These are phyloP conservation scores for Nomada flava DNA, from an alignment of 2,888 invertebrate genomes.

Conservation along the genomic window DNA sequence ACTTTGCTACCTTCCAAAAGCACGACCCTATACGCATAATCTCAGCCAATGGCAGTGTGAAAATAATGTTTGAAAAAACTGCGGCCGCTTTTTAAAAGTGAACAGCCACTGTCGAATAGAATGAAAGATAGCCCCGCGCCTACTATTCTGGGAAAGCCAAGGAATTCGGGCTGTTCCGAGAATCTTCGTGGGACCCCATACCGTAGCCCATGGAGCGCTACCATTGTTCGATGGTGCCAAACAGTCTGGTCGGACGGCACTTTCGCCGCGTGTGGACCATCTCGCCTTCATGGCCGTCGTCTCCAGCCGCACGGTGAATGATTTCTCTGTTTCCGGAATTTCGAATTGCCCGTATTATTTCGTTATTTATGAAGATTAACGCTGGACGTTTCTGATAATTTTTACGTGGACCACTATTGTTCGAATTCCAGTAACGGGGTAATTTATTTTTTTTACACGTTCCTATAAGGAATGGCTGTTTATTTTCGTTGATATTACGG, in stretches of 20 bases:
- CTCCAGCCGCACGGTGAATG: slow-evolving; percentile 48
- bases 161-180: slow-evolving; percentile 66
- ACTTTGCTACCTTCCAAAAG: too few species aligned
- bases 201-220: slow-evolving; percentile 63
- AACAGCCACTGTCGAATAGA: slow-evolving; percentile 43
- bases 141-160: slow-evolving; percentile 71
- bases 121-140: slow-evolving; percentile 58
- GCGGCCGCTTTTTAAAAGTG: slow-evolving; percentile 35
- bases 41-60: too few species aligned
- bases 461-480: not conserved
- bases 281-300: slow-evolving; percentile 40
- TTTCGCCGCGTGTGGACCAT: slow-evolving; percentile 31
- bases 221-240: slow-evolving; percentile 77
- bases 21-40: too few species aligned
- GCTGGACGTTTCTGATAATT: slow-evolving; percentile 10
- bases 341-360: slow-evolving; percentile 43
- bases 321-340: slow-evolving; percentile 62
- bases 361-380: slow-evolving; percentile 53
- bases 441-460: slow-evolving; percentile 2
- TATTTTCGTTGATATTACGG: not conserved
- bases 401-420: slow-evolving; percentile 3
- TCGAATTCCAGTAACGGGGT: not conserved
- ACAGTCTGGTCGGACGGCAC: slow-evolving; percentile 73
- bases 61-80: too few species aligned
- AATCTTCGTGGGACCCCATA: slow-evolving; percentile 71